Base-by-base conservation (phyloP, 2,113 vertebrate species). In the Trichomycterus rosablanca region DNA sequence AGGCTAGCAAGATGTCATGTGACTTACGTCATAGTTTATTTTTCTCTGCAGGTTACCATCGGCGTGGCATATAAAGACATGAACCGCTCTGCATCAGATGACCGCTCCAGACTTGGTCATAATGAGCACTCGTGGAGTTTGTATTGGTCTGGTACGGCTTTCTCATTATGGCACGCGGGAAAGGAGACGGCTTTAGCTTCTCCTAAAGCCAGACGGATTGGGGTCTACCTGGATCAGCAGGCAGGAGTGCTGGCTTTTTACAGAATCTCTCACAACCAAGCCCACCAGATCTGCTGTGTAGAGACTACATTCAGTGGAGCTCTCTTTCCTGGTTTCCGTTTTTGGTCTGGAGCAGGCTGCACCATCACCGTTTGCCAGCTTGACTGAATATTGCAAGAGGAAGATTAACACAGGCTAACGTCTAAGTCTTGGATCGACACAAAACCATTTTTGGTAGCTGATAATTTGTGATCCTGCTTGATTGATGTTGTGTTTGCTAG, bases 171-270 rank as follows among this genome's bases (percentile, higher is more conserved):
- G 83, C 83, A 87, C 46, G 26, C 76, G 7, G 73, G 73, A 9
- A 73, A 77, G 46, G 83, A 86, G 44, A 85, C 76, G 5, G 55
- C 45, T 0, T 63, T 87, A 26, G 66, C 68, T 9, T 75, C 75
- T 4, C 73, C 83, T 5, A 87, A 87, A 56, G 73, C 79, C 44
- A 67, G 57, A 4, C 63, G 71, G 45, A 56, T 89, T 0, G 86
- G 86, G 1, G n/a, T 87, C 14, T 89, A 85, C 46, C 54, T 88
- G 68, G 87, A 89, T 70, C 86, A 86, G 53, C 75, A 83, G 19
- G 61, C 59, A 3, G 87, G 86, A 5, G 37, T 78, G 23, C 74
- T 89, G 75, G 77, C 82, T 2, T 88, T 88, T 74, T 87, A 86
- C 70, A 45, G 75, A 7, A 68, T 88, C 54, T 4, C 23, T 10